Evolutionary conservation across 37 sponge, comb jelly and placozoan species (phyloP).

Genomic region (Geodia barretti): DNA sequence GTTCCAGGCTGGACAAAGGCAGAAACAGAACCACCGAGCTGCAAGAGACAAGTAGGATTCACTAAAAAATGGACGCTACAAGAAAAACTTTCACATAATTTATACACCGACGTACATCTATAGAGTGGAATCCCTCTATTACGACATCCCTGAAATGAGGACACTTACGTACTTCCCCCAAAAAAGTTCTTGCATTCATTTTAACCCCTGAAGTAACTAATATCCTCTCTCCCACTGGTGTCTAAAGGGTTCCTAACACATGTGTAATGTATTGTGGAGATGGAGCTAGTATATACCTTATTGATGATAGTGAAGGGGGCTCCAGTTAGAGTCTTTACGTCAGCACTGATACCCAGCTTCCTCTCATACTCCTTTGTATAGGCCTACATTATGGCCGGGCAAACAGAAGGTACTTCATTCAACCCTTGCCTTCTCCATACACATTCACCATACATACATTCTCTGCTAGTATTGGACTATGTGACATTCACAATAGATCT

Average conservation of each 20-base stretch:
- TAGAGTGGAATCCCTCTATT: too few species aligned
- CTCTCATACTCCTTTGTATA: constrained; percentile 65
- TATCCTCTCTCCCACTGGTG: too few species aligned
- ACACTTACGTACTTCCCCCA: too few species aligned
- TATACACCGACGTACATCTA: too few species aligned
- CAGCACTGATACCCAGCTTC: constrained; percentile 50
- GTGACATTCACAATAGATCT: neutral
- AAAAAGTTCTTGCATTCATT: too few species aligned
- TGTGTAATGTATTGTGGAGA: too few species aligned
- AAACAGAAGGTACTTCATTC: neutral
- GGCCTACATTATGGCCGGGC: constrained; percentile 15
- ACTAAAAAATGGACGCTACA: neutral
- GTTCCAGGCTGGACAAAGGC: constrained; percentile 38
- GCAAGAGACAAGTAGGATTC: neutral
- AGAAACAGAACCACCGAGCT: constrained; percentile 26
- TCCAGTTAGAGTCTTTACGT: constrained; percentile 55
- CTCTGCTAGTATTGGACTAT: neutral
- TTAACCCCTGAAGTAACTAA: too few species aligned
- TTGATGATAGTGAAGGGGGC: constrained; percentile 71
- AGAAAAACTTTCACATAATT: neutral
- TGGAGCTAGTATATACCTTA: constrained; percentile 47
- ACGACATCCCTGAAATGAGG: too few species aligned
- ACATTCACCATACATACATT: neutral
- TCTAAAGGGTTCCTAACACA: too few species aligned
- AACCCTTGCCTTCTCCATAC: neutral